A percentile compares a stretch with the other conserved stretches of the same genome.
phyloP scores from a whole-genome alignment of 2,888 invertebrate genomes.

The Netelia virgata region DNA sequence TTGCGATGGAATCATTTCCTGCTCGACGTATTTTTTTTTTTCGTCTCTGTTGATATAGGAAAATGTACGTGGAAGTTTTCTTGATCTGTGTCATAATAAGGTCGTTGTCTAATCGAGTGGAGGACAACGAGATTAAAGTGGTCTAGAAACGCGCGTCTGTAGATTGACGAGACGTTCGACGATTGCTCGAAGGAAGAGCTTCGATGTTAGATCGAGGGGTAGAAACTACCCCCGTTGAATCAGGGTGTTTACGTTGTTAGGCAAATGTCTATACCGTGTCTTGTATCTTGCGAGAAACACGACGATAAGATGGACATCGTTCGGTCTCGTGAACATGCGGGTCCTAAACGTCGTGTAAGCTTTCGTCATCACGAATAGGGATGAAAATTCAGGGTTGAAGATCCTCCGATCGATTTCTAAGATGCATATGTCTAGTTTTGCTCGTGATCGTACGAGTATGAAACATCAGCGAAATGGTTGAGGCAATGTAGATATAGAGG shows the following conservation, averaged over 20 bases:
- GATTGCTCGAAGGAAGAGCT: constrained; percentile 12
- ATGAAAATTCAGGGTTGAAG: constrained; percentile 24
- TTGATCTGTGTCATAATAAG: background rate
- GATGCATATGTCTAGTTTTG: constrained; percentile 39
- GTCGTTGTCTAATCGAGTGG: background rate
- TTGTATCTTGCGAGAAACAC: constrained; percentile 63
- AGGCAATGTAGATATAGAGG: constrained; percentile 59
- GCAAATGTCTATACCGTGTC: constrained; percentile 75
- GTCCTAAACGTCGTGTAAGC: constrained; percentile 80
- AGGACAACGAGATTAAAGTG: constrained; percentile 21
- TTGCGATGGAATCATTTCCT: background rate
- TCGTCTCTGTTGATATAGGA: background rate
- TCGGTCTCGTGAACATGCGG: constrained; percentile 73
- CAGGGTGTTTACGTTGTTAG: constrained; percentile 80
- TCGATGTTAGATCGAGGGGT: background rate
- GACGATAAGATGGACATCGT: constrained; percentile 71
- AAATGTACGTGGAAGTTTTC: background rate
- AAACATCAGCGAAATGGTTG: constrained; percentile 48
- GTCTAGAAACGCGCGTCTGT: constrained; percentile 14
- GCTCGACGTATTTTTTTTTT: background rate
- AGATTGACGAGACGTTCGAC: constrained; percentile 38
- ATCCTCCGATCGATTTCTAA: constrained; percentile 75
- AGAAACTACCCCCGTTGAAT: constrained; percentile 57
- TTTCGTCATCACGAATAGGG: constrained; percentile 62
- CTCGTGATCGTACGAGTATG: background rate